phyloP scores from a whole-genome alignment of 2,113 vertebrate species.

The Zingel zingel region DNA sequence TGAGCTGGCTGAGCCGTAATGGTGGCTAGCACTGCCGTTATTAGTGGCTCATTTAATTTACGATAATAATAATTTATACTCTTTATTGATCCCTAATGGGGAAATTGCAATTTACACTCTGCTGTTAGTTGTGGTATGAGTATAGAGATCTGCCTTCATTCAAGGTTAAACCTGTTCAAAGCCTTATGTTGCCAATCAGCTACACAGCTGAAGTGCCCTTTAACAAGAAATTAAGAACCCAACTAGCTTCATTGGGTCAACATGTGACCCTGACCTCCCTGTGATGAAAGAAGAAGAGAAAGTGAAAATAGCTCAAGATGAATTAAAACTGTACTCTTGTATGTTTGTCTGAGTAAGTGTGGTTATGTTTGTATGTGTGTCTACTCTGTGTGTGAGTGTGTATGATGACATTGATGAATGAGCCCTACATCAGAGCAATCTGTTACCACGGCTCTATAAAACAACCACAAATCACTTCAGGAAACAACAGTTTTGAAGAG shows the following conservation, averaged over 20 bases:
- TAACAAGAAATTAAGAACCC: not conserved
- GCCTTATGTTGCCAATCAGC: not conserved
- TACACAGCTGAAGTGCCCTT: not conserved
- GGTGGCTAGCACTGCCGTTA: too few relatives aligned
- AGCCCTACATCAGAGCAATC: conserved; percentile 73
- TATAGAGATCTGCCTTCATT: not conserved
- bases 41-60: not conserved
- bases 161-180: not conserved
- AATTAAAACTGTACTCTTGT: not conserved
- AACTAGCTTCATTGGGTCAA: not conserved
- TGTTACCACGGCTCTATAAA: conserved; percentile 64
- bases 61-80: too few relatives aligned
- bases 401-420: conserved; percentile 75
- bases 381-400: not conserved
- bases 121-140: not conserved
- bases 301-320: not conserved
- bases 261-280: not conserved
- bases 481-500: conserved; percentile 66
- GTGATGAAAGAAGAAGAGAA: not conserved
- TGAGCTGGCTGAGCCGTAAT: too few relatives aligned
- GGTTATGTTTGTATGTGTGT: conserved; percentile 19
- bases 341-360: conserved; percentile 14
- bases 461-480: conserved; percentile 71
- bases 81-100: too few relatives aligned
- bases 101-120: too few relatives aligned